A percentile compares a stretch with the other conserved stretches of the same genome.
phyloP scores from a whole-genome alignment of 1,140 invertebrate genomes.

The Diorhabda sublineata region DNA sequence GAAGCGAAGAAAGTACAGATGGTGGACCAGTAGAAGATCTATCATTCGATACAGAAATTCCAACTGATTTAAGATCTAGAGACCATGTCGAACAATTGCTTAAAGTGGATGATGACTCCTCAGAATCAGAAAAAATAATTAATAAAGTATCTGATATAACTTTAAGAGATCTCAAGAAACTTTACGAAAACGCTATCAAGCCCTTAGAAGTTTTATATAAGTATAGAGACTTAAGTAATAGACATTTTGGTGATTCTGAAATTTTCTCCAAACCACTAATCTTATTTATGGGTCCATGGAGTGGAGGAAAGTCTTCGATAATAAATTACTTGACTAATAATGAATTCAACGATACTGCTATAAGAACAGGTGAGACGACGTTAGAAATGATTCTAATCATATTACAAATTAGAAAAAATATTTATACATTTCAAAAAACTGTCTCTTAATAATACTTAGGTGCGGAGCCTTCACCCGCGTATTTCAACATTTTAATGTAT shows the following conservation, averaged over 20 bases:
- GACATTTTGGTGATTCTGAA: conserved; percentile 90
- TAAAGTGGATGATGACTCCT: conserved; percentile 72
- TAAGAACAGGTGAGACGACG: conserved; percentile 69
- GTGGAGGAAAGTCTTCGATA: conserved; percentile 90
- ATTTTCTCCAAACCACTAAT: conserved; percentile 92
- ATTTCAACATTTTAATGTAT: conserved; percentile 90
- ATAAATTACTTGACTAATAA: conserved; percentile 88
- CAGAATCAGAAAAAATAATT: conserved; percentile 65
- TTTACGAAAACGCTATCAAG: conserved; percentile 85
- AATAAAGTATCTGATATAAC: conserved; percentile 71
- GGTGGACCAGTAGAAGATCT: conserved; percentile 52
- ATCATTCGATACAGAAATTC: conserved; percentile 67
- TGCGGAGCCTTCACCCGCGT: conserved; percentile 87
- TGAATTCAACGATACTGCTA: conserved; percentile 75
- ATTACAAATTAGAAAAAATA: background rate
- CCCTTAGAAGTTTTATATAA: conserved; percentile 87
- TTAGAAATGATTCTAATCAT: background rate
- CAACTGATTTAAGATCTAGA: conserved; percentile 69
- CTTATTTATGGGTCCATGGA: conserved; percentile 93
- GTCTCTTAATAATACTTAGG: conserved; percentile 54
- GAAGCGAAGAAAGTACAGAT: conserved; percentile 26
- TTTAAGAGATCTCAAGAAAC: conserved; percentile 78
- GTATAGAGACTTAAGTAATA: conserved; percentile 86
- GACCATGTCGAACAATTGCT: conserved; percentile 78
- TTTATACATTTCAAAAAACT: background rate